A percentile compares a stretch with the other conserved stretches of the same genome.
phyloP scores from a whole-genome alignment of 2,797 vertebrate species.

The Pteropus rufus region DNA sequence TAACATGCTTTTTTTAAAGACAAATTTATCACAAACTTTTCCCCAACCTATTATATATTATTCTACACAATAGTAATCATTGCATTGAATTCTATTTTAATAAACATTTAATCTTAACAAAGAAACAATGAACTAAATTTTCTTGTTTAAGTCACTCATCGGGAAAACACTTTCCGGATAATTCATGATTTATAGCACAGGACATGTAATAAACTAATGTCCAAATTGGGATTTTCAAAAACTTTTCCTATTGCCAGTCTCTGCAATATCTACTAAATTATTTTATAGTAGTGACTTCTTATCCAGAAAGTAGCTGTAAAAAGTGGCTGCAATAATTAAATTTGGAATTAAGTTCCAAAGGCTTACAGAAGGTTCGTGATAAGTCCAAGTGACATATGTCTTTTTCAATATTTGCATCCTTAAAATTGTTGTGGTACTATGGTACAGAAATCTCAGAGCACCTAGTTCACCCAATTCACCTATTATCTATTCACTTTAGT shows the following conservation, averaged over 20 bases:
- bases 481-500: background rate
- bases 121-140: background rate
- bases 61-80: background rate
- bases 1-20: background rate
- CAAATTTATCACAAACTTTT: background rate
- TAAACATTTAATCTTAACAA: conserved; percentile 1
- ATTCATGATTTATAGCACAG: background rate
- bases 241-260: background rate
- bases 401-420: background rate
- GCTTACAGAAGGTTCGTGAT: background rate
- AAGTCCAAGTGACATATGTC: background rate
- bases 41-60: background rate
- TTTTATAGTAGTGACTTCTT: background rate
- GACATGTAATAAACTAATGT: background rate
- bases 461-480: no score
- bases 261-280: background rate
- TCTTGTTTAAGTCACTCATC: background rate
- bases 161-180: background rate
- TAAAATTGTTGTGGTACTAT: background rate
- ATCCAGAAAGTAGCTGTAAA: background rate
- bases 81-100: background rate
- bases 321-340: background rate
- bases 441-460: background rate
- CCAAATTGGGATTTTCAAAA: background rate
- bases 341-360: background rate